Percentiles rank a stretch among this genome's conserved stretches.
Evolutionary conservation across 2,113 vertebrate species (phyloP).

Genomic region (Pogonocichla stellata): DNA sequence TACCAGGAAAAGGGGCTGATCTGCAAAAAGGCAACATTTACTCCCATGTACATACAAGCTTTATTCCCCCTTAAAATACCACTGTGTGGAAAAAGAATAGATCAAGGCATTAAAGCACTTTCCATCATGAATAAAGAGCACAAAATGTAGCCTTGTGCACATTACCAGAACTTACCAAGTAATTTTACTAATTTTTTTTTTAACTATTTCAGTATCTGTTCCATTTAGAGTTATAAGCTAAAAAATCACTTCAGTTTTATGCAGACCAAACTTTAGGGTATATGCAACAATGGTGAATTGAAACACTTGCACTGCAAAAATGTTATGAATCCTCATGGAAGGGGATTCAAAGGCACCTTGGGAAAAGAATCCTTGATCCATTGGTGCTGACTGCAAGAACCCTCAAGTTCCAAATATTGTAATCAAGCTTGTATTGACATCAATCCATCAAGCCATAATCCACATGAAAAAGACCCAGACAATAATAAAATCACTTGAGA

Average conservation of each 20-base stretch:
- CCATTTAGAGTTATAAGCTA: neutral
- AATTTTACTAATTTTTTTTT: neutral
- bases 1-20: neutral
- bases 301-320: neutral
- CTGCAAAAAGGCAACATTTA: neutral
- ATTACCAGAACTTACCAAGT: neutral
- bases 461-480: neutral
- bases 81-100: neutral
- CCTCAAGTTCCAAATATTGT: neutral
- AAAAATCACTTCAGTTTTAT: neutral
- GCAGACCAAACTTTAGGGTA: neutral
- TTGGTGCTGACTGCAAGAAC: neutral
- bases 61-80: neutral
- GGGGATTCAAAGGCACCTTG: neutral
- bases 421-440: neutral
- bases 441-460: neutral
- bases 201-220: neutral
- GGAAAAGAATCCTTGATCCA: neutral
- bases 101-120: fast-evolving
- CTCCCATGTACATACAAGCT: neutral
- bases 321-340: neutral
- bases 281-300: neutral
- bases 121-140: neutral
- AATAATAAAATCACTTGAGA: neutral
- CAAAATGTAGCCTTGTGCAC: neutral